Evolutionary conservation across 2,113 vertebrate species (phyloP), one percentile per base, ranked within the genome.

Genomic region (Chrysochloris asiatica): DNA sequence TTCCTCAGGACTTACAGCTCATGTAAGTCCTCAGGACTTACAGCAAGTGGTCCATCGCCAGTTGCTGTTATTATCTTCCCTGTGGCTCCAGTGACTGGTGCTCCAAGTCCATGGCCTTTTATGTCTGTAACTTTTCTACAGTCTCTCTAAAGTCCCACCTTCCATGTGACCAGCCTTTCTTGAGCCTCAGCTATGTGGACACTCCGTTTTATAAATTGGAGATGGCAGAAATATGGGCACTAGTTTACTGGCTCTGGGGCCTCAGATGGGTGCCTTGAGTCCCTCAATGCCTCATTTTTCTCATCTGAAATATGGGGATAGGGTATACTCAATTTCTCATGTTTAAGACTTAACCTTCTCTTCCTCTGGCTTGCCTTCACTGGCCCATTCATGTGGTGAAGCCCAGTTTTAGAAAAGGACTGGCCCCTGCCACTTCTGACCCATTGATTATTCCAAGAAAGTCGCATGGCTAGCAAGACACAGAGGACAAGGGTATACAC

Each of bases 161-260:
- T 19, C 48, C 48, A 28, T 28, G 47, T 36, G 41, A 24, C 12
- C 36, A 8, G 0, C 8, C 17, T 47, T 47, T 52, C 16, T 1
- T 21, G 24, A 36, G 73, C 47, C 17, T 19, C 3, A 9, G 1
- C 14, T 13, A 1, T 0, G 0, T 0, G 6, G 3, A 4, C 11
- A 10, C 22, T 0, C n/a, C n/a, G n/a, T n/a, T n/a, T n/a, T n/a
- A n/a, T n/a, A n/a, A n/a, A n/a, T n/a, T n/a, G n/a, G n/a, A n/a
- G n/a, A n/a, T n/a, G n/a, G n/a, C n/a, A n/a, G n/a, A n/a, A n/a
- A n/a, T n/a, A n/a, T n/a, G n/a, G n/a, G n/a, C n/a, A n/a, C n/a
- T n/a, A n/a, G 54, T 3, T 13, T 22, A 21, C 24, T 2, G 33
- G n/a, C 67, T 69, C 67, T 69, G 67, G 36, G 48, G 41, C 84